phyloP scores from a whole-genome alignment of 2,113 vertebrate genomes.

The Leucosticte australis region DNA sequence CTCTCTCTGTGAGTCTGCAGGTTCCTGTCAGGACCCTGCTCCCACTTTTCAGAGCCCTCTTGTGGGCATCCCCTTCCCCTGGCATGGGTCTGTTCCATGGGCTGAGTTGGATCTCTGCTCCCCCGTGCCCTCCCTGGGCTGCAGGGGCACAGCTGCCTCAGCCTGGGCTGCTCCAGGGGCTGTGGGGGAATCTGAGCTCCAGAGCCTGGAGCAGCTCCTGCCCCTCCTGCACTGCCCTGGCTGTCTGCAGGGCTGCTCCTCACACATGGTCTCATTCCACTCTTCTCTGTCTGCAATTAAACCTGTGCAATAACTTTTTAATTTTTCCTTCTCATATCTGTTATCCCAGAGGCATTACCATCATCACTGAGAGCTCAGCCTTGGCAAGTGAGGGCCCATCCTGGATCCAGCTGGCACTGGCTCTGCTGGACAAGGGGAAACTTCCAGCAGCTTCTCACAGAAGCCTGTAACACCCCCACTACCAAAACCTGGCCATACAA shows the following conservation, averaged over 20 bases:
- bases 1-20: neutral
- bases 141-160: neutral
- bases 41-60: neutral
- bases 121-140: neutral
- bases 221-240: neutral
- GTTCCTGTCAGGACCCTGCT: fast-evolving
- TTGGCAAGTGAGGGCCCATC: neutral
- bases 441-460: neutral
- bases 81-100: neutral
- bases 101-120: neutral
- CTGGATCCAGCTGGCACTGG: neutral
- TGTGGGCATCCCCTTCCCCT: neutral
- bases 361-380: too few species aligned
- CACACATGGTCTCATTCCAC: fast-evolving
- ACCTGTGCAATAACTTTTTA: too few species aligned
- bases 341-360: neutral
- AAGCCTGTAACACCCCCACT: neutral
- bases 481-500: neutral
- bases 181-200: neutral
- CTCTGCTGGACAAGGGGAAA: neutral
- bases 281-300: neutral
- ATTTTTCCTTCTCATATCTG: neutral
- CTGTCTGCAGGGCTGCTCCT: neutral
- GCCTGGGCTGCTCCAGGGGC: neutral
- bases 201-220: neutral